Evolutionary conservation across 2,797 vertebrate species (phyloP).

Genomic region (Rhincodon typus): DNA sequence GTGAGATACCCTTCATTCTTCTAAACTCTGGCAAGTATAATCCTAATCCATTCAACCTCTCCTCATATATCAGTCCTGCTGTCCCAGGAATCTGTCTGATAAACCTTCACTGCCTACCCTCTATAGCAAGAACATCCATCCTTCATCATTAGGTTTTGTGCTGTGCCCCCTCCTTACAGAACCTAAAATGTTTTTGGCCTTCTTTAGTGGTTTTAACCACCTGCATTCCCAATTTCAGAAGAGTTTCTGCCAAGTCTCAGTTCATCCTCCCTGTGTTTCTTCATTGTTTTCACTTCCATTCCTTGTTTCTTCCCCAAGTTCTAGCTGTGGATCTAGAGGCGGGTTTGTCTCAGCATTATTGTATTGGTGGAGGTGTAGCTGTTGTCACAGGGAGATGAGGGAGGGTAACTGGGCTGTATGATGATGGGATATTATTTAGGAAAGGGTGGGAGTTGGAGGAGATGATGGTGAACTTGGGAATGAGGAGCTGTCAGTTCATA

Average conservation of each 20-base stretch:
- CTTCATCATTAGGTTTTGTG: not conserved
- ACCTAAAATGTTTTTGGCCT: not conserved
- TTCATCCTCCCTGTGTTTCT: not conserved
- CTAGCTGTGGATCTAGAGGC: not conserved
- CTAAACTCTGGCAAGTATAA: too few species aligned
- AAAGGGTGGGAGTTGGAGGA: not conserved
- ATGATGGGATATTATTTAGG: not conserved
- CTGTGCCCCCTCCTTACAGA: too few species aligned
- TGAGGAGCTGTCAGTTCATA: not conserved
- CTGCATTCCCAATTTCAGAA: not conserved
- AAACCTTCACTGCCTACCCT: too few species aligned
- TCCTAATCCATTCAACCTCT: too few species aligned
- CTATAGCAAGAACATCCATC: too few species aligned
- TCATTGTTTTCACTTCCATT: not conserved
- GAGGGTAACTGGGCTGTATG: not conserved
- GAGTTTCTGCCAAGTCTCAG: not conserved
- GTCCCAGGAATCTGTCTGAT: too few species aligned
- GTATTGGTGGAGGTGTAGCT: not conserved
- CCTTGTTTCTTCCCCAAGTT: not conserved
- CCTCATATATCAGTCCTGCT: too few species aligned
- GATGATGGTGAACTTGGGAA: not conserved
- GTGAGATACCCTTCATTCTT: too few species aligned
- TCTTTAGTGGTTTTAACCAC: not conserved
- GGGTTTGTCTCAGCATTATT: not conserved
- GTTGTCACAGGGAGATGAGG: not conserved